Evolutionary conservation across 2,888 invertebrate species (phyloP), one percentile per base, ranked within the genome.

Genomic region (Chymomyza amoena): DNA sequence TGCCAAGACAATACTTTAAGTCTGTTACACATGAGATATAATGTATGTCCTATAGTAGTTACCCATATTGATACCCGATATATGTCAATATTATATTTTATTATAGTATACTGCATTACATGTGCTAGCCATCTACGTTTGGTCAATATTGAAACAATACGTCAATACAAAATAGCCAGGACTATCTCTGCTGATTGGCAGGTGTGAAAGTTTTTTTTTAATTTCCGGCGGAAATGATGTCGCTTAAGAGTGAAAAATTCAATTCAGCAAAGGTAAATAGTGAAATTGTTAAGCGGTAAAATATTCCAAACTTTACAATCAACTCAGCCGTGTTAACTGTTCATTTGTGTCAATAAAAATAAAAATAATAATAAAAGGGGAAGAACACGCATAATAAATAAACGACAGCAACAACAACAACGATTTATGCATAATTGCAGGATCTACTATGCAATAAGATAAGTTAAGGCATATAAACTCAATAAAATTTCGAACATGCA

Each of bases 161-260:
- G 18, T 56, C 56, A 25, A 56, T 45, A 15, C 39, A 45, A 13
- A 45, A 45, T 13, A 4, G 39, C 39, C 6, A 36, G 36, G 36
- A 36, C 36, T 9, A 1, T 9, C 7, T 36, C 1, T 13, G 39
- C 57, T 57, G 57, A 25, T 9, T 65, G 69, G 18, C 20, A 62
- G 54, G 61, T 67, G 67, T 56, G 50, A 63, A 69, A 36, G 66
- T 4, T 7, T 32, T 45, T 62, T 70, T 75, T 57, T 64, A 61
- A 73, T 75, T 75, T 75, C 73, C 75, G 70, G 1, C 72, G 72
- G 67, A 75, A 62, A 75, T 70, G 28, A 59, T 20, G 54, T 16
- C 57, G 61, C 61, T 68, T 67, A 54, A 66, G 56, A n/a, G 57
- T n/a, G 28, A 67, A 67, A 70, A 61, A 61, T 62, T 54, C n/a